Evolutionary conservation across 2,113 vertebrate genomes (phyloP), one percentile per base, ranked within the genome.

Genomic region (Trinectes maculatus): DNA sequence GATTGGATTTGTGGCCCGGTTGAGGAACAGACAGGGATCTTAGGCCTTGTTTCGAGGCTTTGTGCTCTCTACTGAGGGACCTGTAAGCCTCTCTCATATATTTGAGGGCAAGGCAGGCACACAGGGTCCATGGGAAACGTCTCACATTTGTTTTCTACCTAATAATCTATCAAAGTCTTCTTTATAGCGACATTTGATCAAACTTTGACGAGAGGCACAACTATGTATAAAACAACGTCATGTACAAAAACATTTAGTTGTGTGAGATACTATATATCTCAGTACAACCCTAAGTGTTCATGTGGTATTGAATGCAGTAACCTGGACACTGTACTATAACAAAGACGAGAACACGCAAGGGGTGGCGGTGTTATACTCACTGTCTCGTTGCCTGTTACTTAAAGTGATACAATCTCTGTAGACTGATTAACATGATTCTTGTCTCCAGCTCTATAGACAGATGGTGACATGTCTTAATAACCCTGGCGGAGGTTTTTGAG

Each of bases 121-220:
- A 76, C 74, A 67, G 77, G 73, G 70, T 85, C 59, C n/a, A 56
- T 13, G 36, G 76, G 77, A 76, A 74, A 75, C 11, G 24, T 79
- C 83, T 73, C 64, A 63, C 65, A 48, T 85, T 81, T 83, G 76
- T 85, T 89, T 90, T 88, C 37, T 86, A 89, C 87, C 79, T 74
- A 85, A 87, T 90, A 91, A 83, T 77, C 86, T 75, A 78, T 89
- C 74, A 85, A 87, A 86, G 79, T 90, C 61, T 73, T 84, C 86
- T 89, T 90, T 87, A 77, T 77, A 77, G 48, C 8, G 61, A 74
- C 74, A 18, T 77, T 88, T 92, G 89, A 84, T 88, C 79, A 91
- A 93, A 92, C 92, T 94, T 93, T 93, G 79, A 92, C 91, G 93
- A 92, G 89, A 93, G 94, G 92, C 92, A 95, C 92, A 90, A 87